A percentile compares a stretch with the other conserved stretches of the same genome.
Evolutionary conservation across 2,888 invertebrate species (phyloP).

Genomic region (Glaucopsyche alexis): DNA sequence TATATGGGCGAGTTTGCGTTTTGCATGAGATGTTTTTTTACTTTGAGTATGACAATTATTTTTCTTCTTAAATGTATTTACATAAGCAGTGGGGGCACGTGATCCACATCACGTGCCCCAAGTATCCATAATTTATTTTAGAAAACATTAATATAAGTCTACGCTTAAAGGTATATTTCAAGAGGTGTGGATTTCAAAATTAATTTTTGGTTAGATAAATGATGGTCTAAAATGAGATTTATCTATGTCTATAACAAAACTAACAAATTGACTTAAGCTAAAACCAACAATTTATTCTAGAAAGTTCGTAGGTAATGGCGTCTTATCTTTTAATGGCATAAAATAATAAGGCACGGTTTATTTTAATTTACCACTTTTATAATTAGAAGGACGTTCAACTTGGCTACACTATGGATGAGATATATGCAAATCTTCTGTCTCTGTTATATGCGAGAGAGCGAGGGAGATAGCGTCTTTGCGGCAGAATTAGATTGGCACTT

Average conservation of each 20-base stretch:
- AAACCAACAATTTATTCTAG: conserved; percentile 40
- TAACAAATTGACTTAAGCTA: conserved; percentile 32
- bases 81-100: too few relatives aligned
- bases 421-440: not conserved
- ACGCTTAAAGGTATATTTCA: not conserved
- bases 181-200: not conserved
- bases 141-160: too few relatives aligned
- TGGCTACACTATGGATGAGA: conserved; percentile 51
- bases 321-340: conserved; percentile 75
- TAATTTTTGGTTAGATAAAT: too few relatives aligned
- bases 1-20: too few relatives aligned
- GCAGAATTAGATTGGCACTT: too few relatives aligned
- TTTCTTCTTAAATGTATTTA: too few relatives aligned
- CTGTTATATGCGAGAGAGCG: not conserved
- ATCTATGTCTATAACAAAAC: not conserved
- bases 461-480: not conserved
- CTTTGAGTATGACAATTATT: too few relatives aligned
- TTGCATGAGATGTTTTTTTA: too few relatives aligned
- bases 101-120: too few relatives aligned
- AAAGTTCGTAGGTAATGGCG: conserved; percentile 65
- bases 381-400: conserved; percentile 70
- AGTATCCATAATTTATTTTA: too few relatives aligned
- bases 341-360: conserved; percentile 78
- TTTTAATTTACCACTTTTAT: conserved; percentile 60
- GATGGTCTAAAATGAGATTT: too few relatives aligned